Evolutionary conservation across 37 sponge, comb jelly and placozoan genomes (phyloP).

Genomic region (Agelas oroides): DNA sequence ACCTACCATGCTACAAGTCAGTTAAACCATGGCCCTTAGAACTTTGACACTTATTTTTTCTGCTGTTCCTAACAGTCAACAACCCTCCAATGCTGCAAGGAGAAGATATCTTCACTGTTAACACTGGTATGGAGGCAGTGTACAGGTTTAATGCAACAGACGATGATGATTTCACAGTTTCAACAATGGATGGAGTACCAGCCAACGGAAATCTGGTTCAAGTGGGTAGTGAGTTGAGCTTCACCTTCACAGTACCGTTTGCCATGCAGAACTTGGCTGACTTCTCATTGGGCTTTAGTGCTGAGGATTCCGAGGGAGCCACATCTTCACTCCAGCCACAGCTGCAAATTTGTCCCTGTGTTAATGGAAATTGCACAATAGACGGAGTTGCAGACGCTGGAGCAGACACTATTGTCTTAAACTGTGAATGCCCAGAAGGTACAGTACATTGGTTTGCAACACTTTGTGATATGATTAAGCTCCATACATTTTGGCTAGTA

Average conservation of each 20-base stretch:
- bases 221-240: neutral
- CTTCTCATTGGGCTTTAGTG: constrained; percentile 15
- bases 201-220: neutral
- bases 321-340: constrained; percentile 12
- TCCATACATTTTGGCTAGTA: no score
- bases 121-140: neutral
- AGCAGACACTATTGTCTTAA: neutral
- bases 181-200: constrained; percentile 5
- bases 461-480: no score
- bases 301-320: constrained; percentile 30
- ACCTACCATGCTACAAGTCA: no score
- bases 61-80: constrained; percentile 17
- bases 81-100: constrained; percentile 59
- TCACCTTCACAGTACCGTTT: constrained; percentile 9
- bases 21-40: no score
- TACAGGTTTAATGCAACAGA: constrained; percentile 44
- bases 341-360: constrained; percentile 50
- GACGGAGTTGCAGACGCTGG: constrained; percentile 17
- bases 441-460: neutral
- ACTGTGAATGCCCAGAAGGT: constrained; percentile 47
- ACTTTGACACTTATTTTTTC: no score
- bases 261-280: neutral
- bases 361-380: constrained; percentile 54
- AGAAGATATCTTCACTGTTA: constrained; percentile 11
- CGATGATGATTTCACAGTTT: neutral